A percentile compares a stretch with the other conserved stretches of the same genome.
phyloP scores from a whole-genome alignment of 1,140 invertebrate species.

The roundworm (Caenorhabditis elegans) region WBcel235 BX284603.4:13501-14000 shows the following conservation, averaged over 20 bases:
- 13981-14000: constrained; percentile 31
- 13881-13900: background rate
- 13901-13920: constrained; percentile 15
- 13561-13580: too few species aligned
- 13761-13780: too few species aligned
- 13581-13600: too few species aligned
- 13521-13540: constrained; percentile 60
- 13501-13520: constrained; percentile 62
- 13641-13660: background rate
- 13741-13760: too few species aligned
- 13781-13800: too few species aligned
- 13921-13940: constrained; percentile 48
- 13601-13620: background rate
- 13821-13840: background rate
- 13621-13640: background rate
- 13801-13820: too few species aligned
- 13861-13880: background rate
- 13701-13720: too few species aligned
- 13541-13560: constrained; percentile 63
- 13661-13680: background rate
- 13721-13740: too few species aligned
- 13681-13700: background rate
- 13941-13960: constrained; percentile 57
- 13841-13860: background rate
- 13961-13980: constrained; percentile 60